These are phyloP conservation scores for Turritopsis rubra DNA, from an alignment of 30 jellyfish, hydroid and myxozoan species.

Conservation along the genomic window DNA sequence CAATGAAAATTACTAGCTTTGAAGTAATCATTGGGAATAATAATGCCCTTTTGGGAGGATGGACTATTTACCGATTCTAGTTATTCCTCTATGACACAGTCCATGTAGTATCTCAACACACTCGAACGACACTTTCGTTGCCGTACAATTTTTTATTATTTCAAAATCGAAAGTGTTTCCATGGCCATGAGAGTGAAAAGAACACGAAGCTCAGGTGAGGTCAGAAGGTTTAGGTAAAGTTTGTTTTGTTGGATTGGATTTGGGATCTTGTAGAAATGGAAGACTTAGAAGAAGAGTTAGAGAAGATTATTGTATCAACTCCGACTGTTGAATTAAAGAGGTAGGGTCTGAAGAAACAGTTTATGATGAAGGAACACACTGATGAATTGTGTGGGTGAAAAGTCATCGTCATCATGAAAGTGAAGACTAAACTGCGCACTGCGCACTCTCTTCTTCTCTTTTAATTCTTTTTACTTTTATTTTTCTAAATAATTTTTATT, in stretches of 20 bases:
- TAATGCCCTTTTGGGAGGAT: too few species aligned
- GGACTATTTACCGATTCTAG: too few species aligned
- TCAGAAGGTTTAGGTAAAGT: background rate
- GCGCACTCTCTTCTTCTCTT: too few species aligned
- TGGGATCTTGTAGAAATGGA: background rate
- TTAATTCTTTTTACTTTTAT: too few species aligned
- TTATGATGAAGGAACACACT: background rate
- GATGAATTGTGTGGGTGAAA: background rate
- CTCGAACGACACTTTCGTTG: background rate
- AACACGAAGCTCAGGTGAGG: background rate
- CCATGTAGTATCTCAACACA: too few species aligned
- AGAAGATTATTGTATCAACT: background rate
- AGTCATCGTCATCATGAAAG: background rate
- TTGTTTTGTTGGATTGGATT: background rate
- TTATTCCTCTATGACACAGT: too few species aligned
- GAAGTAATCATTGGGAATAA: too few species aligned
- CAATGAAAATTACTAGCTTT: too few species aligned
- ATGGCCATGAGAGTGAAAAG: background rate
- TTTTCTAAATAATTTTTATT: too few species aligned
- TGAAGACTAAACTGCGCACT: too few species aligned
- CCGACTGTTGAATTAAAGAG: background rate
- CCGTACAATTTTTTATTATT: background rate
- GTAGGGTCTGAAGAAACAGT: background rate
- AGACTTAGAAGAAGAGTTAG: background rate
- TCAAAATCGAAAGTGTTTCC: conserved; percentile 20